phyloP scores from a whole-genome alignment of 2,797 vertebrate species.

The Enteromius anoplus region DNA sequence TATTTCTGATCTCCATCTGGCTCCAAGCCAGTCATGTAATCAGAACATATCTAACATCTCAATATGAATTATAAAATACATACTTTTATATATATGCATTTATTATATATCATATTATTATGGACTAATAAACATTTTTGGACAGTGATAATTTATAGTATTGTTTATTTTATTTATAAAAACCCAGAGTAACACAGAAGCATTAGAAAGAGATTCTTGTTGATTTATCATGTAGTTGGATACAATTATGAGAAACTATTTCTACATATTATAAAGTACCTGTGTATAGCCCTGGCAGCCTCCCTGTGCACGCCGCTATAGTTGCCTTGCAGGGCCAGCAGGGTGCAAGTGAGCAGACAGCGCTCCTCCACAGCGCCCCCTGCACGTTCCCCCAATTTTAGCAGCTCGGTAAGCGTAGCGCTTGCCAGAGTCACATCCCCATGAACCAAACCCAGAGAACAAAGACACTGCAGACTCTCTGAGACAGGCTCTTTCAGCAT shows the following conservation, averaged over 20 bases:
- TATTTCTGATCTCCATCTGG: neutral
- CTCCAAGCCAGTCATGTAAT: neutral
- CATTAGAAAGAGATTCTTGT: neutral
- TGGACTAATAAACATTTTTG: neutral
- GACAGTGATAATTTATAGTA: neutral
- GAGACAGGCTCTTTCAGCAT: constrained; percentile 86
- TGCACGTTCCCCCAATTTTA: constrained; percentile 78
- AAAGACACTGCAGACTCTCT: constrained; percentile 90
- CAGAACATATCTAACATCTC: neutral
- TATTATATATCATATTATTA: too few species aligned
- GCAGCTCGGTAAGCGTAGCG: constrained; percentile 89
- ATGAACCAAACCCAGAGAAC: constrained; percentile 87
- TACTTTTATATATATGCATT: neutral
- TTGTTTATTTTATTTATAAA: neutral
- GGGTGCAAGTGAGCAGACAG: constrained; percentile 85
- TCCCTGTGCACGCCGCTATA: constrained; percentile 82
- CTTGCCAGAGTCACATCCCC: constrained; percentile 86
- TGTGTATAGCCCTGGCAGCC: constrained; percentile 88
- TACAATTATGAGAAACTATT: neutral
- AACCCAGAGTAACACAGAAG: neutral
- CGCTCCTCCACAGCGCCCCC: constrained; percentile 76
- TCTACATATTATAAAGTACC: constrained; percentile 70
- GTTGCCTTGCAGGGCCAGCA: constrained; percentile 87
- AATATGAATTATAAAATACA: neutral
- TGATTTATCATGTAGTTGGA: neutral